These are phyloP conservation scores for Sipha maydis DNA, from an alignment of 2,888 invertebrate genomes.

Conservation along the genomic window DNA sequence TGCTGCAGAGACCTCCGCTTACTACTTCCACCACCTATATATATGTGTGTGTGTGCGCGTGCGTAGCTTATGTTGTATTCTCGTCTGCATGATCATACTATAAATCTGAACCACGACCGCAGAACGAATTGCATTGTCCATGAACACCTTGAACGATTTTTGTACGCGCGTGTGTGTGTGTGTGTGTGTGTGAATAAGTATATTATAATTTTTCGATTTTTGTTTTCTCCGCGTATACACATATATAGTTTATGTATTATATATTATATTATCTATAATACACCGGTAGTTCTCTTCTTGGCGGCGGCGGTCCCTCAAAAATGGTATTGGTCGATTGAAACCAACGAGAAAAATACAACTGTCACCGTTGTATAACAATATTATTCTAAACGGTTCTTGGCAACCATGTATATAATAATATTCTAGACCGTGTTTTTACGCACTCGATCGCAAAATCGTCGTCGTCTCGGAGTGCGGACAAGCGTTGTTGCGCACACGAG, in stretches of 20 bases:
- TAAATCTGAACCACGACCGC: slow-evolving; percentile 47
- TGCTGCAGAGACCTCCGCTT: neutral
- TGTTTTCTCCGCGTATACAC: slow-evolving; percentile 25
- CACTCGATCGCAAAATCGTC: slow-evolving; percentile 12
- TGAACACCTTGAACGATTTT: slow-evolving; percentile 46
- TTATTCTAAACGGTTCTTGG: slow-evolving; percentile 34
- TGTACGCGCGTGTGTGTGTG: neutral
- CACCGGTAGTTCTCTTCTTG: neutral
- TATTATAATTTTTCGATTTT: slow-evolving; percentile 38
- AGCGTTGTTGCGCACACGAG: neutral
- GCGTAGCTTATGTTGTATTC: neutral
- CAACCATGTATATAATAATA: neutral
- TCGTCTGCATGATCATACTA: neutral
- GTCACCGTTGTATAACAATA: neutral
- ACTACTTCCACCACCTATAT: neutral
- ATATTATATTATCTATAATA: no score
- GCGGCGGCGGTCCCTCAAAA: neutral
- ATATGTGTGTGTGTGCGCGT: neutral
- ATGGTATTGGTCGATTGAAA: neutral
- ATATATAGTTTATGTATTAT: no score
- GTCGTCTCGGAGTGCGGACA: neutral
- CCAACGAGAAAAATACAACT: neutral
- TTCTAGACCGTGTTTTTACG: neutral
- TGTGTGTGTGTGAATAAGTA: neutral
- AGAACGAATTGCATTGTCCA: slow-evolving; percentile 59